These are phyloP conservation scores for Anableps anableps DNA, from an alignment of 2,797 vertebrate genomes.

Conservation along the genomic window DNA sequence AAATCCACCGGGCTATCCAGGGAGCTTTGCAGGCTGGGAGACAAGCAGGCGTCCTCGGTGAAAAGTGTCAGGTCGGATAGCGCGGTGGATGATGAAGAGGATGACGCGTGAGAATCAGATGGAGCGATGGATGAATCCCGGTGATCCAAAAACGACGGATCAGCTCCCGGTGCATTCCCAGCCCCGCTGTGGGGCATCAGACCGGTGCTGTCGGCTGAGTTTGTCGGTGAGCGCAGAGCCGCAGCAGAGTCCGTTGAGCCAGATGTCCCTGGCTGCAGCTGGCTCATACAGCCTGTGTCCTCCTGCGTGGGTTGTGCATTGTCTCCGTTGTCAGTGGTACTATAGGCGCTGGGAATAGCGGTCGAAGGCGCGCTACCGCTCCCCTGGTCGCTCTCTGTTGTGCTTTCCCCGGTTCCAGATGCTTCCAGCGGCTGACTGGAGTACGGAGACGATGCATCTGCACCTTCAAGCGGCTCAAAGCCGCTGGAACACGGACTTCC, in stretches of 20 bases:
- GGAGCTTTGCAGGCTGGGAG: constrained; percentile 83
- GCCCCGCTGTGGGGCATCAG: constrained; percentile 53
- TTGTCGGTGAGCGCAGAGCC: constrained; percentile 61
- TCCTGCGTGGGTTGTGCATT: constrained; percentile 80
- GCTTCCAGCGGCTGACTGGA: constrained; percentile 80
- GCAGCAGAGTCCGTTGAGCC: constrained; percentile 66
- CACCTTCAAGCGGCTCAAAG: constrained; percentile 83
- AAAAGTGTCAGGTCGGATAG: constrained; percentile 87
- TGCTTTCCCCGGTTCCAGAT: constrained; percentile 75
- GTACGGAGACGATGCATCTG: constrained; percentile 78
- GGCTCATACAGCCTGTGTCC: constrained; percentile 62
- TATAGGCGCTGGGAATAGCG: constrained; percentile 58
- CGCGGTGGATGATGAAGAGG: constrained; percentile 35
- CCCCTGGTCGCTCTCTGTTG: constrained; percentile 71
- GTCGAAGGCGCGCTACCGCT: constrained; percentile 66
- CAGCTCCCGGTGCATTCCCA: constrained; percentile 18
- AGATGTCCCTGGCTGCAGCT: constrained; percentile 49
- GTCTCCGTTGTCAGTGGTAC: constrained; percentile 78
- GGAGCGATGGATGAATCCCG: constrained; percentile 73
- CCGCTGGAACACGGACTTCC: constrained; percentile 79
- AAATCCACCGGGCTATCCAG: constrained; percentile 89
- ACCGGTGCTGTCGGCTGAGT: constrained; percentile 64
- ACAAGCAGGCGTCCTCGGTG: constrained; percentile 86
- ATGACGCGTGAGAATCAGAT: constrained; percentile 11
- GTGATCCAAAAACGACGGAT: constrained; percentile 75